Base-by-base conservation (phyloP, 2,113 vertebrate genomes). In the Sphaerodactylus townsendi region DNA sequence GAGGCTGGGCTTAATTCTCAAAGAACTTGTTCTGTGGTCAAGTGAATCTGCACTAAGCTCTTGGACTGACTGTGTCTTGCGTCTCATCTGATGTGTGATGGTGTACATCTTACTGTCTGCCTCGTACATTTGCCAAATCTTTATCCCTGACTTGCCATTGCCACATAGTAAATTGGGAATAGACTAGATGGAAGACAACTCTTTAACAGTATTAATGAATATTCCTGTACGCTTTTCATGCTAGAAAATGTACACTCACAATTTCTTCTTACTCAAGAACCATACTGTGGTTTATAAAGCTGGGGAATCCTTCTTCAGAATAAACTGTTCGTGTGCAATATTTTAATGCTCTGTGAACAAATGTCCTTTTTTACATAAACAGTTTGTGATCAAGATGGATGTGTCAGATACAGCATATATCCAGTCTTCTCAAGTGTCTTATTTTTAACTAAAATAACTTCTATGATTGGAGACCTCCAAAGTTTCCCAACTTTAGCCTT, bases 291-390 rank as follows among this genome's bases (percentile, higher is more conserved):
- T 93, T 94, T 81, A 88, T 85, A 92, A 94, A 89, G 87, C 89
- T 77, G 78, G 84, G 80, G 93, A 91, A 88, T 91, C 46, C 66
- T 80, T 96, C 89, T 94, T 94, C 68, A 92, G 86, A 93, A 85
- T 81, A 92, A 94, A 90, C 91, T 90, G 89, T 92, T 95, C 93
- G 96, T 96, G 97, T 98, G 96, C 97, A 97, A 97, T 97, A 97
- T 96, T 97, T 97, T 96, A 72, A 96, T 91, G 94, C 93, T 96
- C 90, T 89, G 88, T 93, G 92, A 96, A 96, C 96, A 95, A 94
- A 95, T 85, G 91, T 93, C 83, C 94, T 71, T 88, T 94, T 91
- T 95, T 94, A 91, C 86, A 59, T 93, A 93, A 92, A 30, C 89
- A 84, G 23, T 93, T 91, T 94, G 90, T 90, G 90, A 93, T 94